Evolutionary conservation across 2,113 vertebrate species (phyloP), one percentile per base, ranked within the genome.

Genomic region (Emydura subglobosa): DNA sequence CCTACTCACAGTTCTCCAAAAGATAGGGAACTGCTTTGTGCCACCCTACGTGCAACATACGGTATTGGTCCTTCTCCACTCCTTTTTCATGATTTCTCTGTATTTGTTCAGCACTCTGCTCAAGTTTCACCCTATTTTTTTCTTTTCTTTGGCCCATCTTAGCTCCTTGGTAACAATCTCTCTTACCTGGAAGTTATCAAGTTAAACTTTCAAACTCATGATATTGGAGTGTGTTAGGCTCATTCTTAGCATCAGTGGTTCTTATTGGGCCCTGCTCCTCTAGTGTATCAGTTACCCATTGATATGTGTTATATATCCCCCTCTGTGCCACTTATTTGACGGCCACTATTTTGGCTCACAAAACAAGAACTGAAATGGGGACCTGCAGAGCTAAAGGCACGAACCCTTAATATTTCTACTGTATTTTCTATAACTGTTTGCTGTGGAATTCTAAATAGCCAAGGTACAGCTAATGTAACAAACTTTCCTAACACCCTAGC

Each of bases 341-440:
- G 31, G 19, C 16, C 1, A 4, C 7, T 0, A 0, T 1, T 2
- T 34, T 79, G 79, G 34, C 9, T 79, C 42, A 22, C 34, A 51
- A 22, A 68, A 68, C 34, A n/a, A 34, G 34, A 34, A 68, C 31
- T n/a, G 61, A 10, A 1, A 44, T 0, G 1, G 59, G 21, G 3
- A 1, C 9, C 42, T 65, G 17, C 50, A 86, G 57, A 8, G 44
- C 57, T 72, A 78, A 42, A 39, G 44, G 29, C 16, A 27, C 10
- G 10, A 9, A 25, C 39, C 39, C 22, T 25, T 76, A 76, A 76
- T 76, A 76, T 76, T 25, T 76, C 72, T 44, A 51, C 79, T 80
- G 79, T 51, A 19, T 49, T 80, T 80, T 51, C 79, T 25, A 51
- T 25, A 76, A 76, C 22, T 76, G 39, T 39, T 39, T 49, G 25